Percentiles rank a stretch among this genome's conserved stretches.
phyloP scores from a whole-genome alignment of 2,888 invertebrate genomes.

The Rhopalosiphum nymphaeae region DNA sequence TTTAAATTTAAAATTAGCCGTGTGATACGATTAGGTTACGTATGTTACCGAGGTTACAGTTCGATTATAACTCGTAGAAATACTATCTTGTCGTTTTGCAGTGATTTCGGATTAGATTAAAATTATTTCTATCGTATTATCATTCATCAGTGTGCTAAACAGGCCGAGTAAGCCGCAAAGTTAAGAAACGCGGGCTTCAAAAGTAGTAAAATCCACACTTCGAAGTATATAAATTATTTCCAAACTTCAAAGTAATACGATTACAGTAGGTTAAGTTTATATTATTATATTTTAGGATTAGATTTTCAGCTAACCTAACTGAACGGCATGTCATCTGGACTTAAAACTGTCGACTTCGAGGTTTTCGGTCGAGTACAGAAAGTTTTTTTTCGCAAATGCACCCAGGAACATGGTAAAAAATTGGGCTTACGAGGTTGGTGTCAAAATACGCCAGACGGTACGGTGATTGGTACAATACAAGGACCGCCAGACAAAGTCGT shows the following conservation, averaged over 20 bases:
- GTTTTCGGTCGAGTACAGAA: conserved; percentile 66
- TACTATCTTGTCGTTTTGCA: not conserved
- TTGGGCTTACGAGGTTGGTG: conserved; percentile 81
- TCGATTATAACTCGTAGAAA: not conserved
- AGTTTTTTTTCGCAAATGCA: conserved; percentile 73
- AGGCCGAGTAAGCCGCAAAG: not conserved
- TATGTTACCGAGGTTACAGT: not conserved
- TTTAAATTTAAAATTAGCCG: not conserved
- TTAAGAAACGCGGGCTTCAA: not conserved
- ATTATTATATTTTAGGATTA: not conserved
- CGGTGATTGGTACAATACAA: conserved; percentile 77
- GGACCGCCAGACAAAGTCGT: conserved; percentile 69
- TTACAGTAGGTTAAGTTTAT: not conserved
- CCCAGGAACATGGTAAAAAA: conserved; percentile 77
- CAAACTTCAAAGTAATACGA: not conserved
- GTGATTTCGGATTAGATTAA: not conserved
- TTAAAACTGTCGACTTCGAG: conserved; percentile 66
- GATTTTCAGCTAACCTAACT: not conserved
- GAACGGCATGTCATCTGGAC: not conserved
- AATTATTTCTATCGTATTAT: not conserved
- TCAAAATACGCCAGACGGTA: conserved; percentile 78
- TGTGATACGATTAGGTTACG: not conserved
- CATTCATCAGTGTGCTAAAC: not conserved
- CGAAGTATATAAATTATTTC: not conserved
- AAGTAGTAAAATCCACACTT: not conserved